phyloP scores from a whole-genome alignment of 2,797 vertebrate species.

The Peromyscus nudipes region DNA sequence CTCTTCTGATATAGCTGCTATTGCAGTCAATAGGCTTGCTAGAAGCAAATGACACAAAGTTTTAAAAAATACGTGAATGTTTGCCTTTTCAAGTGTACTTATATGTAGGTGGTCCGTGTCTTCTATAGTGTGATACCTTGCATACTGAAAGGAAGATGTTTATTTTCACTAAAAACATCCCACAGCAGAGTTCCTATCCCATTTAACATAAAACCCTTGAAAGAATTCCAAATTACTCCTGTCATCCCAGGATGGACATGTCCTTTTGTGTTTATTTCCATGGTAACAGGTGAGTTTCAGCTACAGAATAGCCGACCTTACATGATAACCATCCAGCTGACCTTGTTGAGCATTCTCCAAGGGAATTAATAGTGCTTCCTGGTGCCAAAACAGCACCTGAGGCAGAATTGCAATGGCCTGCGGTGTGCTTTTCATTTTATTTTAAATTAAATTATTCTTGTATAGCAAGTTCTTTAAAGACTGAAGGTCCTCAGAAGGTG shows the following conservation, averaged over 20 bases:
- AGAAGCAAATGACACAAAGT: slow-evolving; percentile 79
- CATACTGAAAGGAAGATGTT: slow-evolving; percentile 26
- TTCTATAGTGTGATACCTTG: not conserved
- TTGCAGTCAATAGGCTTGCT: slow-evolving; percentile 81
- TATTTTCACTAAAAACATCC: slow-evolving; percentile 75
- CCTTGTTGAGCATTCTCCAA: not conserved
- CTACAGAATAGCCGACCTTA: slow-evolving; percentile 32
- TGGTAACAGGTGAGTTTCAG: slow-evolving; percentile 63
- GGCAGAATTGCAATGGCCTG: not conserved
- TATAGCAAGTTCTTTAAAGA: not conserved
- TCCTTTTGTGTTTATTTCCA: slow-evolving; percentile 80
- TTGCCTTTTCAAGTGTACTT: slow-evolving; percentile 36
- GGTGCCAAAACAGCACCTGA: slow-evolving; percentile 36
- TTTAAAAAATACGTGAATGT: slow-evolving; percentile 1
- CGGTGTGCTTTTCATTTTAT: not conserved
- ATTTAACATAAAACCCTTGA: slow-evolving; percentile 63
- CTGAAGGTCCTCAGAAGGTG: not conserved
- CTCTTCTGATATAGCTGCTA: slow-evolving; percentile 79
- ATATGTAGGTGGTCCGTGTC: not conserved
- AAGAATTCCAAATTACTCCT: slow-evolving; percentile 50
- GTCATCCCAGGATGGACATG: slow-evolving; percentile 38
- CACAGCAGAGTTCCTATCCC: slow-evolving; percentile 67
- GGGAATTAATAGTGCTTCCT: slow-evolving; percentile 33
- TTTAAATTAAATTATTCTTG: not conserved
- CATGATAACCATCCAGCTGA: slow-evolving; percentile 51